Percentiles rank a stretch among this genome's conserved stretches.
These are phyloP conservation scores for Eulemur macaco DNA, from an alignment of 2,113 vertebrate species.

Conservation along the genomic window DNA sequence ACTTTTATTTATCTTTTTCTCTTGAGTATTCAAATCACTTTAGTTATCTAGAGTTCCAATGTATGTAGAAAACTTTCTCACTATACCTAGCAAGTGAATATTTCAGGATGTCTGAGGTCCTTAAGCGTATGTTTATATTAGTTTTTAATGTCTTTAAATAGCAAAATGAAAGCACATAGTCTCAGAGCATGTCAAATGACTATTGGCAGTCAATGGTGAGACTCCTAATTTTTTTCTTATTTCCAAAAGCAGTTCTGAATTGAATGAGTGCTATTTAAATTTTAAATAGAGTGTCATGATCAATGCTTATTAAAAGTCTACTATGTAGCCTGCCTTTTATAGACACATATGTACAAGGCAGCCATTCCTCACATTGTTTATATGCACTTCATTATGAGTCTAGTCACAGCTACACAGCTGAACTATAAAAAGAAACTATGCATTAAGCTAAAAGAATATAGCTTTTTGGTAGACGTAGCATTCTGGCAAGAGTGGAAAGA, in stretches of 20 bases:
- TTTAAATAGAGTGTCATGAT: not conserved
- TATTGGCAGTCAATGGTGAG: not conserved
- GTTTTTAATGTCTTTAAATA: conserved; percentile 31
- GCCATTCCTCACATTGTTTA: not conserved
- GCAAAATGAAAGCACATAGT: not conserved
- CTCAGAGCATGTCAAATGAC: not conserved
- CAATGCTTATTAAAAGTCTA: not conserved
- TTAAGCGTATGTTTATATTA: not conserved
- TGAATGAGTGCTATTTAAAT: not conserved
- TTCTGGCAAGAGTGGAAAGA: not conserved
- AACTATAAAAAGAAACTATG: not conserved
- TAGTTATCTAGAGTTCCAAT: conserved; percentile 4
- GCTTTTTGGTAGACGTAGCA: not conserved
- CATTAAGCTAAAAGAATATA: not conserved
- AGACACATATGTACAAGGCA: not conserved
- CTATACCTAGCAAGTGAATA: not conserved
- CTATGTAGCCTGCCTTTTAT: not conserved
- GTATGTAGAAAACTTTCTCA: not conserved
- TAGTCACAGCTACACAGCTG: not conserved
- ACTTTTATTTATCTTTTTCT: conserved; percentile 48
- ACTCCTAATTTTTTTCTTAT: not conserved
- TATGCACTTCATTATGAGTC: not conserved
- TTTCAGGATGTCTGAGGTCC: not conserved
- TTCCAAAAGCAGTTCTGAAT: conserved; percentile 35
- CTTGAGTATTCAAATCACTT: not conserved